Evolutionary conservation across 2,797 vertebrate species (phyloP).

Genomic region (Anguilla obscura): DNA sequence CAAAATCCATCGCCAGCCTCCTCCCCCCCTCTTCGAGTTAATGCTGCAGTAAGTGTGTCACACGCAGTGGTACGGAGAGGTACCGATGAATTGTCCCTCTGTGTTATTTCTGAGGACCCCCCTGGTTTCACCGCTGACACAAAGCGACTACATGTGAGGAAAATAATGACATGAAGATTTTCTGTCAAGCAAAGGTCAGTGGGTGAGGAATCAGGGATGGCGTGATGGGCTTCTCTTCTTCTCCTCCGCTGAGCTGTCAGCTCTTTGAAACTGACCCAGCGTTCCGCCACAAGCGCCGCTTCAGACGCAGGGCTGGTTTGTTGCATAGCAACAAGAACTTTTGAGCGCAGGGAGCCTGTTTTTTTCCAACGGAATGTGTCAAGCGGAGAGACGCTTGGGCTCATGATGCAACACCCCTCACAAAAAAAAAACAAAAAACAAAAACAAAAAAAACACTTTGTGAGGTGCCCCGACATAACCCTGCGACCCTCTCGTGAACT

Average conservation of each 20-base stretch:
- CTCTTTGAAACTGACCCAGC: slow-evolving; percentile 37
- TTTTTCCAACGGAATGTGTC: slow-evolving; percentile 73
- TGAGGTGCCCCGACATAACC: not conserved
- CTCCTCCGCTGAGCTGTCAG: not conserved
- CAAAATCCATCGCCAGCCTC: not conserved
- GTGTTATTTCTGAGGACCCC: not conserved
- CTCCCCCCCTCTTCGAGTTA: not conserved
- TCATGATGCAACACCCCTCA: slow-evolving; percentile 33
- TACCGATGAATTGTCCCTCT: not conserved
- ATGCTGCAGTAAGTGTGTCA: not conserved
- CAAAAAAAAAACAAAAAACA: not conserved
- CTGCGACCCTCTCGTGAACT: not conserved
- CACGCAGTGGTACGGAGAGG: not conserved
- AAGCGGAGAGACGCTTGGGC: slow-evolving; percentile 54
- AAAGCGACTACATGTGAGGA: not conserved
- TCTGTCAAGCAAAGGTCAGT: not conserved
- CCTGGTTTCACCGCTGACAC: not conserved
- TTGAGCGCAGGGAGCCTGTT: slow-evolving; percentile 65
- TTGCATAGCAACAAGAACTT: slow-evolving; percentile 80
- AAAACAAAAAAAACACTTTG: too few relatives aligned
- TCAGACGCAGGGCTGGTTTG: slow-evolving; percentile 70
- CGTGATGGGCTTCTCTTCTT: not conserved
- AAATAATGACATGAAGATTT: not conserved
- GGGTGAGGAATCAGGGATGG: not conserved
- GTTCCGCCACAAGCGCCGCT: slow-evolving; percentile 58